Evolutionary conservation across 2,888 invertebrate species (phyloP), one percentile per base, ranked within the genome.

Genomic region (Cancer borealis): DNA sequence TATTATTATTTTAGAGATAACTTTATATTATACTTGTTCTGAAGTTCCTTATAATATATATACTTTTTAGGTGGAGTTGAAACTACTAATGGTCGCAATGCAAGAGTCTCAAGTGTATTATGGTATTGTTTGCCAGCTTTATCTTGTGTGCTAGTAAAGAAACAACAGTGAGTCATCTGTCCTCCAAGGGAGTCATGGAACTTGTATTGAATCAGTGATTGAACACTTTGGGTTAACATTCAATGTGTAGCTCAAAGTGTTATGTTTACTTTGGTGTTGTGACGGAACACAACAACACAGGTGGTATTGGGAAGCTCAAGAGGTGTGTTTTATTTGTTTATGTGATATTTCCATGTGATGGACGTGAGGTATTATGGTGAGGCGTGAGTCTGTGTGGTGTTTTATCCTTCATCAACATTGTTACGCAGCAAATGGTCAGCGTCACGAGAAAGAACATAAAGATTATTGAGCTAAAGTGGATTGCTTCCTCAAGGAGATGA

Each of bases 341-440:
- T 94, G 94, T 92, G 92, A 94, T 94, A 94, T 91, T 94, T 91
- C n/a, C 89, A 92, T 94, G 92, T 94, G 91, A 88, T 92, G 92
- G 92, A 92, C 66, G 79, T 30, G 66, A 94, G 94, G 94, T 91
- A 91, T 92, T 94, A 87, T 60, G 45, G 84, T 66, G 60, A 94
- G 90, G 66, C 92, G 87, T 92, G 90, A 91, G 92, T 87, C 91
- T 91, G 73, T n/a, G 54, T 73, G 91, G 45, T n/a, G 39, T 39
- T 73, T 93, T 54, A 91, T 91, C 21, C 84, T 91, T 91, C 87
- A 73, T 45, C 87, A 91, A 60, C 91, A 45, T 49, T 49, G 91
- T 54, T 46, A 84, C 46, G 45, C 21, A 91, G 66, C 91, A 93
- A 91, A 91, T 66, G 60, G 91, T 91, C 93, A 93, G 93, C 87